These are phyloP conservation scores for Carlito syrichta DNA, from an alignment of 2,113 vertebrate genomes.

Conservation along the genomic window DNA sequence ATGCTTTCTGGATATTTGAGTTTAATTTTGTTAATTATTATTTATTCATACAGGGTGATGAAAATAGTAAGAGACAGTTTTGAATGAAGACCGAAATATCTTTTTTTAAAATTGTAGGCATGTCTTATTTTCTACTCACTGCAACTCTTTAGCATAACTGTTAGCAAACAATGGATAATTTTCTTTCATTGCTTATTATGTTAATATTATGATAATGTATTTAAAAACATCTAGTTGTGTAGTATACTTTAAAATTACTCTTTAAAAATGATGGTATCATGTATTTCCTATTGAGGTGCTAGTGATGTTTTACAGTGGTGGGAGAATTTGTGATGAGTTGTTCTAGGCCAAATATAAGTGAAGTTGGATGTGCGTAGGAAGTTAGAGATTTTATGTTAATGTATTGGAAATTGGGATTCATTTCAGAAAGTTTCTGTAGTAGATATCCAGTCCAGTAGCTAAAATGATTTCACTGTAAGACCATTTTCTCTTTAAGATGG, in stretches of 20 bases:
- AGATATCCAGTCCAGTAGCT: accelerated
- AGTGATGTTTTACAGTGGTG: constrained; percentile 49
- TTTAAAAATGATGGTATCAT: constrained; percentile 74
- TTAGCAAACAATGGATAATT: constrained; percentile 90
- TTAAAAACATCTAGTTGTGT: constrained; percentile 88
- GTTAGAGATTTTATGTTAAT: constrained; percentile 51
- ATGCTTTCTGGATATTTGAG: constrained; percentile 79
- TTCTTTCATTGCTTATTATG: constrained; percentile 89
- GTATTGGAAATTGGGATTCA: neutral
- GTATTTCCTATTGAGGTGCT: constrained; percentile 69
- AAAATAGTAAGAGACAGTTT: constrained; percentile 81
- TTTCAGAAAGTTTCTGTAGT: constrained; percentile 16
- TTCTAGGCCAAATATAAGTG: constrained; percentile 43
- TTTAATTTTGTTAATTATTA: constrained; percentile 85
- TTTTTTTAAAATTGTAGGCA: constrained; percentile 85
- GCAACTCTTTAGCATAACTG: constrained; percentile 87
- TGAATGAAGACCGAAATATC: constrained; percentile 85
- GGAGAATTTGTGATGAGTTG: constrained; percentile 60
- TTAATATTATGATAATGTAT: constrained; percentile 91
- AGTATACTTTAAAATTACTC: constrained; percentile 86
- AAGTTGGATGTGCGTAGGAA: constrained; percentile 69
- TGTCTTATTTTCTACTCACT: constrained; percentile 84
- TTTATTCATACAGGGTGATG: constrained; percentile 80
- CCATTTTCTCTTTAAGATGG: constrained; percentile 9
- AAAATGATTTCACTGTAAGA: neutral